Base-by-base conservation (phyloP, 1,140 invertebrate species). In the Drosophila suzukii region DNA sequence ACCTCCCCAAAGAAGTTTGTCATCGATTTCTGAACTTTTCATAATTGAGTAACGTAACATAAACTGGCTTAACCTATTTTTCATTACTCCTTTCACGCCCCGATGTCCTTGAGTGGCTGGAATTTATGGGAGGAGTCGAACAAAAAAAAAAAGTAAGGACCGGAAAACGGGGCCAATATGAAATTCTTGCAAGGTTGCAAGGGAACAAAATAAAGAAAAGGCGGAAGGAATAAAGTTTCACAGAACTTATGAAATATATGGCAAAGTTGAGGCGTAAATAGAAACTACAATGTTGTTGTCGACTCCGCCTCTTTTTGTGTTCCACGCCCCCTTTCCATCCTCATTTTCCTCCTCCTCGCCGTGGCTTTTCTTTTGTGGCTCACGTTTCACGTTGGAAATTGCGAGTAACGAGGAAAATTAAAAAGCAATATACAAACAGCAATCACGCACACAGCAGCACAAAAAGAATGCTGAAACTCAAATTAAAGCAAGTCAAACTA, bases 351-450 rank as follows among this genome's bases (percentile, higher is more conserved):
- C 10, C n/a, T 13, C 15, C 30, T 54, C 13, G 11, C 13, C 3
- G 11, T 10, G 44, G 24, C 54, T 50, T 13, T 47, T 39, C 74
- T 78, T 56, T 55, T 56, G 61, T 56, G 54, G 41, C 68, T 63
- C 81, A 86, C 78, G 78, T 86, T 62, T 59, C 57, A 75, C 32
- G 50, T 51, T 58, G 63, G 81, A 65, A 85, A 84, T 81, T 66
- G 58, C 78, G 66, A 88, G 78, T 86, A 86, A 86, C 79, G 84
- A 86, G 84, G 63, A 61, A 80, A 88, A 88, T 88, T 84, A 88
- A 88, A 88, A 88, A 89, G 83, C 83, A 88, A 88, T 88, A 89
- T 79, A 83, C 80, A 83, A 86, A 89, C 80, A 89, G 75, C 83
- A 82, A 88, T 88, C 82, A 84, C 81, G 77, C 77, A 85, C 82